Evolutionary conservation across 2,797 vertebrate species (phyloP).

Genomic region (Megalops cyprinoides): DNA sequence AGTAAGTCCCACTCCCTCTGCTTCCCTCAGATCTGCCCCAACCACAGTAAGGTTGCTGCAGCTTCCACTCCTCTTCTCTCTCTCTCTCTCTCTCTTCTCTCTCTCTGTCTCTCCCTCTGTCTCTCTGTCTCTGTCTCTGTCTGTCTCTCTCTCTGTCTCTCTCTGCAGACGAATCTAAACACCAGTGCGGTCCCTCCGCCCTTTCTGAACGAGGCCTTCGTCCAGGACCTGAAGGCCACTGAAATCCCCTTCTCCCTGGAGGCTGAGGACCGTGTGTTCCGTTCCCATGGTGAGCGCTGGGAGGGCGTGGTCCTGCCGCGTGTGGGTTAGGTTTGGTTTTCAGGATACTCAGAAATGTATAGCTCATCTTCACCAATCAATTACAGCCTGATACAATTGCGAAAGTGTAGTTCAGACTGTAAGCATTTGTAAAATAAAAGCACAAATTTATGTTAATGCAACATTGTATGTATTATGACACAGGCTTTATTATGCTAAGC

Average conservation of each 20-base stretch:
- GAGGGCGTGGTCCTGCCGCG: neutral
- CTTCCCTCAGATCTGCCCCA: slow-evolving; percentile 53
- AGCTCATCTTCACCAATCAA: too few species aligned
- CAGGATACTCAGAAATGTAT: too few species aligned
- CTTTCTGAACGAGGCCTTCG: slow-evolving; percentile 85
- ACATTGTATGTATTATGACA: too few species aligned
- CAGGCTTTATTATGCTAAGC: too few species aligned
- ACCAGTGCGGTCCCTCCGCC: slow-evolving; percentile 80
- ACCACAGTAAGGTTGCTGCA: slow-evolving; percentile 81
- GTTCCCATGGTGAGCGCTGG: slow-evolving; percentile 85
- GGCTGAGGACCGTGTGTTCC: slow-evolving; percentile 91
- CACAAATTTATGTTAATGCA: too few species aligned
- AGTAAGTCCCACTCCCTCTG: slow-evolving; percentile 70
- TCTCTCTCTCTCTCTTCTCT: neutral
- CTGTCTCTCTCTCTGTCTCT: too few species aligned
- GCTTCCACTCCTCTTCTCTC: neutral
- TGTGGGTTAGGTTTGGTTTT: neutral
- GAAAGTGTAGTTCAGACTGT: too few species aligned
- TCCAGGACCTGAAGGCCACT: slow-evolving; percentile 85
- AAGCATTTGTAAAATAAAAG: too few species aligned
- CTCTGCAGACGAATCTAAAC: slow-evolving; percentile 80
- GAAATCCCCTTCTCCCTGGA: slow-evolving; percentile 87
- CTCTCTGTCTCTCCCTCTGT: too few species aligned
- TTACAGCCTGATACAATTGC: too few species aligned
- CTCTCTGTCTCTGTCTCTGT: too few species aligned